A percentile compares a stretch with the other conserved stretches of the same genome.
phyloP scores from a whole-genome alignment of 2,113 vertebrate genomes.

The Mystacornis crossleyi region DNA sequence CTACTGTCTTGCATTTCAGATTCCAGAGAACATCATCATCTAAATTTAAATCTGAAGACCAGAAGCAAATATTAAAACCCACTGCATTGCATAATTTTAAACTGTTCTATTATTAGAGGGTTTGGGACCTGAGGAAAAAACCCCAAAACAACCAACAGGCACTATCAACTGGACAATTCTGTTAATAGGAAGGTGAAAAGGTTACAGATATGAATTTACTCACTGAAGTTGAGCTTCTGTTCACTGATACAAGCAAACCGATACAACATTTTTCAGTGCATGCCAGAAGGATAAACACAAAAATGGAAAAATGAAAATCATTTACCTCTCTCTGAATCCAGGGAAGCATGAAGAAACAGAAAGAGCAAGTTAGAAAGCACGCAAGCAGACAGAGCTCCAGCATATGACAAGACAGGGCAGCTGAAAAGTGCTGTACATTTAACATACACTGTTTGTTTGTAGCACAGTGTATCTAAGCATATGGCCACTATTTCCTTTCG shows the following conservation, averaged over 20 bases:
- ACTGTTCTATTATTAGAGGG: neutral
- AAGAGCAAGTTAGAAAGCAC: conserved; percentile 73
- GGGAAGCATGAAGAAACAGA: conserved; percentile 81
- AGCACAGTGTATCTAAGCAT: neutral
- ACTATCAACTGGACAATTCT: neutral
- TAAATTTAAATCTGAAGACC: neutral
- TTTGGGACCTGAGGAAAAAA: neutral
- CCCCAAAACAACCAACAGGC: neutral
- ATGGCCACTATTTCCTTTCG: neutral
- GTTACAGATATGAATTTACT: neutral
- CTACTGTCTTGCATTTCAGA: neutral
- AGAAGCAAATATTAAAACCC: neutral
- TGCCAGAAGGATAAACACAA: neutral
- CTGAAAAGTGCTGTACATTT: neutral
- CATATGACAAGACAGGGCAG: neutral
- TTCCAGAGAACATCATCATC: neutral
- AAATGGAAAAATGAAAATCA: conserved; percentile 32
- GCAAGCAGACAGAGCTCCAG: neutral
- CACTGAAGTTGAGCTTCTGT: neutral
- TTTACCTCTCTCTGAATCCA: conserved; percentile 92
- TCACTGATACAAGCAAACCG: neutral
- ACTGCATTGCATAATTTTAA: neutral
- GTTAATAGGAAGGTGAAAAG: neutral
- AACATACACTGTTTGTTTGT: neutral
- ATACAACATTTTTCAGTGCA: neutral